Conservation (phyloP, 2,797 vertebrate genomes). For the Aphelocoma californica region DNA sequence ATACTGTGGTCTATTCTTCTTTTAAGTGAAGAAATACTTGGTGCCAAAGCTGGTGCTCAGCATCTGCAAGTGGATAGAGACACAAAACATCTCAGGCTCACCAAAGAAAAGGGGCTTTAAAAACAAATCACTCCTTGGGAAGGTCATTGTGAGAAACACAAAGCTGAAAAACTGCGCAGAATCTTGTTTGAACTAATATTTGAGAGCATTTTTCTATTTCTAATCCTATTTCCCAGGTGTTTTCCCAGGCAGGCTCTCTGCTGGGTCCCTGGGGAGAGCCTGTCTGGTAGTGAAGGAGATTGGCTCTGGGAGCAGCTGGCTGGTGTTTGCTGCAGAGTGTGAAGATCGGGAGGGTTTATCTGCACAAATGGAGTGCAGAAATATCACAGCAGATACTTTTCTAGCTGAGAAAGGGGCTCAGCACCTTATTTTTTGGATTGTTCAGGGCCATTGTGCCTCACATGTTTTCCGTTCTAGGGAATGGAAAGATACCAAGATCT, state of each 20-base stretch:
- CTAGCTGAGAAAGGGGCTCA: not conserved
- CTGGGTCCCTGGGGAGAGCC: not conserved
- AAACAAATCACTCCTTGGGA: not conserved
- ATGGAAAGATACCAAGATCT: not conserved
- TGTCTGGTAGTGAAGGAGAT: not conserved
- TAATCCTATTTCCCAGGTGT: not conserved
- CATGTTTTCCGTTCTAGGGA: not conserved
- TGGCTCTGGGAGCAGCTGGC: not conserved
- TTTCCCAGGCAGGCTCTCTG: not conserved
- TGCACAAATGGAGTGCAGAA: not conserved
- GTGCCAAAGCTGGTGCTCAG: not conserved
- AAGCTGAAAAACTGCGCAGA: not conserved
- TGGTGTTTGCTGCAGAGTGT: not conserved
- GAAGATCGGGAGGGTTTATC: fast-evolving
- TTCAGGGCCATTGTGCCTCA: not conserved
- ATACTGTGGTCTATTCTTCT: not conserved
- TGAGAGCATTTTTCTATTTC: not conserved
- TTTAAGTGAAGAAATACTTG: not conserved
- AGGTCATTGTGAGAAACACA: not conserved
- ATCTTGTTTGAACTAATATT: not conserved
- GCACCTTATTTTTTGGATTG: not conserved
- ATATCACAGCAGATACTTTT: not conserved
- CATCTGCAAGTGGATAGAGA: not conserved
- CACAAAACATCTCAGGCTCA: not conserved
- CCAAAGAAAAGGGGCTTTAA: not conserved